A percentile compares a stretch with the other conserved stretches of the same genome.
Evolutionary conservation across 1,140 invertebrate species (phyloP).

Genomic region (Diorhabda carinulata): DNA sequence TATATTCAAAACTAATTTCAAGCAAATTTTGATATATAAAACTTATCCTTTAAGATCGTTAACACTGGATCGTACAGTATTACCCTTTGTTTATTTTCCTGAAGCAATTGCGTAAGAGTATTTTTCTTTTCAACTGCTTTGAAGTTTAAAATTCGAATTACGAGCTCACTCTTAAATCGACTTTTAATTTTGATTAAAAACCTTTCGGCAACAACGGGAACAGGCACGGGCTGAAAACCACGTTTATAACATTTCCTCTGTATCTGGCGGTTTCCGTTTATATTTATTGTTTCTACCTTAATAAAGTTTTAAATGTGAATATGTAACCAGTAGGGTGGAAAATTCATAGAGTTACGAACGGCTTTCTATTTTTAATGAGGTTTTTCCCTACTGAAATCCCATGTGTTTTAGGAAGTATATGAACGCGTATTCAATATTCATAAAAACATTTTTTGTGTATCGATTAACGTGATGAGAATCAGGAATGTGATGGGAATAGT

Average conservation of each 20-base stretch:
- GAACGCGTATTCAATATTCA: not conserved
- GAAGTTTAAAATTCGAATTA: too few relatives aligned
- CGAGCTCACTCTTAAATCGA: too few relatives aligned
- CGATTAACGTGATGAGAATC: too few relatives aligned
- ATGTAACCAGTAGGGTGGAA: not conserved
- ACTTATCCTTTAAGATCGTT: too few relatives aligned
- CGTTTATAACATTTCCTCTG: not conserved
- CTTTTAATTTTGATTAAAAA: not conserved
- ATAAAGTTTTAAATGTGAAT: not conserved
- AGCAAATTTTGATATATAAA: too few relatives aligned
- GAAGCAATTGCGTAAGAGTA: too few relatives aligned
- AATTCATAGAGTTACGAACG: not conserved
- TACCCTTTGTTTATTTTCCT: too few relatives aligned
- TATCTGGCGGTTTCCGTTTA: not conserved
- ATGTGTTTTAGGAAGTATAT: not conserved
- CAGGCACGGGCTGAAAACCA: not conserved
- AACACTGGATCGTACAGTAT: too few relatives aligned
- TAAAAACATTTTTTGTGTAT: too few relatives aligned
- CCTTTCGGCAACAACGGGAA: not conserved
- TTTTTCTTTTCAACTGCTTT: too few relatives aligned
- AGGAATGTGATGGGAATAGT: too few relatives aligned
- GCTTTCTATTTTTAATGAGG: not conserved
- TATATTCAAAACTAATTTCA: too few relatives aligned
- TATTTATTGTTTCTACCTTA: not conserved
- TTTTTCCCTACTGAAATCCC: not conserved